A percentile compares a stretch with the other conserved stretches of the same genome.
These are phyloP conservation scores for Metalampra italica DNA, from an alignment of 2,888 invertebrate species.

Conservation along the genomic window DNA sequence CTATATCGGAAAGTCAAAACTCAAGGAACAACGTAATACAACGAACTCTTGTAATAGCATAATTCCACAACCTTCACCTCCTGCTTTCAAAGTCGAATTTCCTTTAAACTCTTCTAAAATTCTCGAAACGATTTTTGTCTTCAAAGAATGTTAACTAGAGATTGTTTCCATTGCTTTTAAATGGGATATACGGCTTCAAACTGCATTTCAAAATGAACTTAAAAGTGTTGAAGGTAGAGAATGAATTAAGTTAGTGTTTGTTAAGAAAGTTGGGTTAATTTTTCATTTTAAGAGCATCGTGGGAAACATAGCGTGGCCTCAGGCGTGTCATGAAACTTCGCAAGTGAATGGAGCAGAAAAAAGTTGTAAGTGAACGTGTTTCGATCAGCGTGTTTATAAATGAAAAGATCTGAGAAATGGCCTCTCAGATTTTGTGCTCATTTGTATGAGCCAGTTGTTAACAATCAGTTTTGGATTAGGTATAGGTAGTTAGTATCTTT, in stretches of 20 bases:
- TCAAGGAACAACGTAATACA: conserved; percentile 9
- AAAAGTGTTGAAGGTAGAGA: conserved; percentile 4
- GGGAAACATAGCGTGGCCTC: conserved; percentile 80
- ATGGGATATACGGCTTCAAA: conserved; percentile 11
- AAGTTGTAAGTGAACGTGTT: conserved; percentile 37
- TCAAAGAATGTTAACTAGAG: conserved; percentile 31
- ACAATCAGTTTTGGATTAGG: too few species aligned
- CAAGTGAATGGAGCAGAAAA: conserved; percentile 53
- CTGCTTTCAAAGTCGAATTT: conserved; percentile 27
- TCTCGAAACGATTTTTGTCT: conserved; percentile 40
- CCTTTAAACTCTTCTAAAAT: conserved; percentile 24
- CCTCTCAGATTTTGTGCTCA: conserved; percentile 1
- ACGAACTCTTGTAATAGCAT: conserved; percentile 46
- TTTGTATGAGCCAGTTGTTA: too few species aligned
- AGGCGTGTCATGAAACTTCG: conserved; percentile 75
- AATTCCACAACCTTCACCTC: conserved; percentile 34
- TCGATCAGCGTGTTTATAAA: conserved; percentile 41
- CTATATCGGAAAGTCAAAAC: conserved; percentile 33
- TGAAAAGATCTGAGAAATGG: conserved; percentile 10
- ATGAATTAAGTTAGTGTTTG: conserved; percentile 8
- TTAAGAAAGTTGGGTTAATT: conserved; percentile 17
- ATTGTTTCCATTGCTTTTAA: conserved; percentile 17
- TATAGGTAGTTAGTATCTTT: too few species aligned
- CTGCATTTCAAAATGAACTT: conserved; percentile 8
- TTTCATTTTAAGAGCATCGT: conserved; percentile 55